These are phyloP conservation scores for Balearica regulorum DNA, from an alignment of 2,797 vertebrate species.

Conservation along the genomic window DNA sequence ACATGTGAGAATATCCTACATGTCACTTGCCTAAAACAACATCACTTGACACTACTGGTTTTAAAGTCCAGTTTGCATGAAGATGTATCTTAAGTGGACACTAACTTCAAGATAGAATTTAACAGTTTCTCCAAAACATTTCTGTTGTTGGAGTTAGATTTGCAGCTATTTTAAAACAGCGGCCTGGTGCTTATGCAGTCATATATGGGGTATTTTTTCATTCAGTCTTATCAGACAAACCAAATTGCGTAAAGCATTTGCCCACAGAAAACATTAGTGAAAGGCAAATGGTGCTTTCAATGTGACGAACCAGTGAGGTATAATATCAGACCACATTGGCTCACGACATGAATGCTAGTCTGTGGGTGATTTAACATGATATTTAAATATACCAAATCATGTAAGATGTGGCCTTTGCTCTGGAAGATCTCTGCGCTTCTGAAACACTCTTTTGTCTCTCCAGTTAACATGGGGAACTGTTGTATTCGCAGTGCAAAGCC, in stretches of 20 bases:
- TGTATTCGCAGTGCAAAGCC: background rate
- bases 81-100: background rate
- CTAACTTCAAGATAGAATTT: background rate
- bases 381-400: background rate
- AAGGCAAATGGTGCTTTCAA: background rate
- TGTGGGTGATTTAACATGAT: background rate
- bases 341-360: background rate
- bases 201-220: background rate
- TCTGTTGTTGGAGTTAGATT: background rate
- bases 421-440: background rate
- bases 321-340: background rate
- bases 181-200: background rate
- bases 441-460: background rate
- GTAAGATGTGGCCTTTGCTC: background rate
- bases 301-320: accelerated
- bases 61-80: background rate
- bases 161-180: background rate
- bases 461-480: background rate
- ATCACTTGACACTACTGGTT: background rate
- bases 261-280: background rate
- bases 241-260: background rate
- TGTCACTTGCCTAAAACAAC: background rate
- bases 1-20: background rate
- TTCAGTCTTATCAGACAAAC: background rate
- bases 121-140: background rate